Percentiles rank a stretch among this genome's conserved stretches.
phyloP scores from a whole-genome alignment of 2,797 vertebrate genomes.

The Discoglossus pictus region DNA sequence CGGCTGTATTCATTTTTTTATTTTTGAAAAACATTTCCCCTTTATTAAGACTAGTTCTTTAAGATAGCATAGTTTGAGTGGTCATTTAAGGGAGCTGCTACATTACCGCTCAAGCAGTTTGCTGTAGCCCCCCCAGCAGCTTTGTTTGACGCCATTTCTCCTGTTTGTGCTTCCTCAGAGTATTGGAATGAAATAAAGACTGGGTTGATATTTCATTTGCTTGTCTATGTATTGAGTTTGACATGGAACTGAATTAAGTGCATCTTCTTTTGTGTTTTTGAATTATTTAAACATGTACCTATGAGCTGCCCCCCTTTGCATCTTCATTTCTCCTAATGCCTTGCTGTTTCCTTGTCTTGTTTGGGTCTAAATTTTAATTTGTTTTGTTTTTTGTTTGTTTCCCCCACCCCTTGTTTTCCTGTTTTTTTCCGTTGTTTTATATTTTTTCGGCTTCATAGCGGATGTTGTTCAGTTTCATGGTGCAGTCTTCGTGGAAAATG shows the following conservation, averaged over 20 bases:
- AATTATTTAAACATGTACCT: constrained; percentile 39
- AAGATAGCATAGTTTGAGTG: too few relatives aligned
- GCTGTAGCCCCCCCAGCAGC: constrained; percentile 28
- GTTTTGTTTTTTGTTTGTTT: constrained; percentile 59
- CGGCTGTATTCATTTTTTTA: too few relatives aligned
- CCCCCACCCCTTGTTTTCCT: constrained; percentile 55
- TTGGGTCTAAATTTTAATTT: constrained; percentile 68
- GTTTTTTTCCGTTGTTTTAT: constrained; percentile 65
- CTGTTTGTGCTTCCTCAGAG: constrained; percentile 47
- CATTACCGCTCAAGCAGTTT: too few relatives aligned
- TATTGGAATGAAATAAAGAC: constrained; percentile 50
- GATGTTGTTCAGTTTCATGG: constrained; percentile 95
- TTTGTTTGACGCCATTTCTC: constrained; percentile 33
- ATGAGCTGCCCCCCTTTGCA: constrained; percentile 45
- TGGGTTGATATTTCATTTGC: constrained; percentile 54
- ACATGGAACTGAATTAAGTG: constrained; percentile 49
- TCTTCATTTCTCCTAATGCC: constrained; percentile 54
- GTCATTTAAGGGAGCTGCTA: too few relatives aligned
- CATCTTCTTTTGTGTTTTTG: constrained; percentile 45
- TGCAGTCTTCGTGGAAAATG: constrained; percentile 90
- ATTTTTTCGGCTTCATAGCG: constrained; percentile 84
- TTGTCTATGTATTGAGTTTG: constrained; percentile 55
- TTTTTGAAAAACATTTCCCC: too few relatives aligned
- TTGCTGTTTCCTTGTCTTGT: constrained; percentile 57
- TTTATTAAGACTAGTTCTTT: too few relatives aligned